phyloP scores from a whole-genome alignment of 2,888 invertebrate genomes.

The Cryptocheilus praepositus region DNA sequence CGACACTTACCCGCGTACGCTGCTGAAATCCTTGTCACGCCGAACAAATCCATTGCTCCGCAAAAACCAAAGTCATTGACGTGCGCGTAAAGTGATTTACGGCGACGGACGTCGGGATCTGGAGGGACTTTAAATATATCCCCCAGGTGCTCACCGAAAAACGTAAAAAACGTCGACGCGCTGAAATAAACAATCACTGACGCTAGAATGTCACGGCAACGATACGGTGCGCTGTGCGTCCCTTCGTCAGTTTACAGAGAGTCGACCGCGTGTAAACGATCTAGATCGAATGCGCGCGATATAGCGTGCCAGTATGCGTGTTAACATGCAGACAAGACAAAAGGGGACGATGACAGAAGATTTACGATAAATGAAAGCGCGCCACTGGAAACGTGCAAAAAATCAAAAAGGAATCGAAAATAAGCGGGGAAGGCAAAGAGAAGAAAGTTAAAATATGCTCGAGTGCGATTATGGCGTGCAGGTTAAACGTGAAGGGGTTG shows the following conservation, averaged over 20 bases:
- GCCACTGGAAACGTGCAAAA: no score
- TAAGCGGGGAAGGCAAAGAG: not conserved
- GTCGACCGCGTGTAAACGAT: constrained; percentile 7
- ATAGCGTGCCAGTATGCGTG: not conserved
- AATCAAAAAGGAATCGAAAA: not conserved
- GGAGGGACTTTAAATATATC: no score
- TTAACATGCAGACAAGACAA: not conserved
- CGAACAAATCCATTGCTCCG: no score
- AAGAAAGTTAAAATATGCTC: not conserved
- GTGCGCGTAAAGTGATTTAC: no score
- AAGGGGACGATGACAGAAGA: not conserved
- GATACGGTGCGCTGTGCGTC: not conserved
- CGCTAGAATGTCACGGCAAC: not conserved
- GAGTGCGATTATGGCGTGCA: no score
- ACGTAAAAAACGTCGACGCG: not conserved
- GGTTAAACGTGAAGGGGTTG: no score
- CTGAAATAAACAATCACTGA: constrained; percentile 2
- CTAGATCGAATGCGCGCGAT: constrained; percentile 2
- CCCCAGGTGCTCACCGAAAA: no score
- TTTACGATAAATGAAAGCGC: not conserved
- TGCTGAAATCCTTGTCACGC: no score
- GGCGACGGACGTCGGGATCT: no score
- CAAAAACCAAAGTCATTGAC: no score
- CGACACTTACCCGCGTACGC: no score
- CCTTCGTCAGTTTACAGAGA: not conserved